These are phyloP conservation scores for Acrocephalus kingi DNA, from an alignment of 2,113 vertebrate genomes.

Conservation along the genomic window DNA sequence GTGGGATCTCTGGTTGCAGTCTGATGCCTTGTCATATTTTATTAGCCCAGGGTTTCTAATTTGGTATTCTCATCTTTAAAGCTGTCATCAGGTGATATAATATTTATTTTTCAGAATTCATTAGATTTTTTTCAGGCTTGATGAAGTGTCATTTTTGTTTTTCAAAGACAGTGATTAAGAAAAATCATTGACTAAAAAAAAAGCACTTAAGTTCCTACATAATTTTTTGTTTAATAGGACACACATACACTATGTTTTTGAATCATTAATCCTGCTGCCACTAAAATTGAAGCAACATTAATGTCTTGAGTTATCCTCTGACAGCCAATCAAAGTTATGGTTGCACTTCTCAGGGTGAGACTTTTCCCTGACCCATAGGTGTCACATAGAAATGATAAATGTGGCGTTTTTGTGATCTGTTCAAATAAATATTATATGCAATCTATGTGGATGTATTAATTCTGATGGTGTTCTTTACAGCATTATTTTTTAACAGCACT, in stretches of 20 bases:
- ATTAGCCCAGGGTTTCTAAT: constrained; percentile 17
- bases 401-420: not conserved
- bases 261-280: not conserved
- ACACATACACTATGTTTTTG: not conserved
- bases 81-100: not conserved
- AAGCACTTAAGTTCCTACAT: not conserved
- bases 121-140: not conserved
- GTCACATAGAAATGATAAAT: not conserved
- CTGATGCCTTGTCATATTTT: constrained; percentile 25
- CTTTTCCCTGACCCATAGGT: not conserved
- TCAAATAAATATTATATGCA: not conserved
- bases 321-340: not conserved
- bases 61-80: constrained; percentile 21
- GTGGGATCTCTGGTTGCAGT: not conserved
- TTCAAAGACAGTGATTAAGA: not conserved
- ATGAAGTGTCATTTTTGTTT: not conserved
- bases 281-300: not conserved
- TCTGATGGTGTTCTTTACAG: not conserved
- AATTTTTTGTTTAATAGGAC: not conserved
- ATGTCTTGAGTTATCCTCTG: not conserved
- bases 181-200: not conserved
- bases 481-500: not conserved
- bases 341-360: not conserved
- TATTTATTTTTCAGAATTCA: constrained; percentile 5
- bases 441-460: not conserved